Evolutionary conservation across 2,797 vertebrate genomes (phyloP), one percentile per base, ranked within the genome.

Genomic region (Hydrocynus forskahlii): DNA sequence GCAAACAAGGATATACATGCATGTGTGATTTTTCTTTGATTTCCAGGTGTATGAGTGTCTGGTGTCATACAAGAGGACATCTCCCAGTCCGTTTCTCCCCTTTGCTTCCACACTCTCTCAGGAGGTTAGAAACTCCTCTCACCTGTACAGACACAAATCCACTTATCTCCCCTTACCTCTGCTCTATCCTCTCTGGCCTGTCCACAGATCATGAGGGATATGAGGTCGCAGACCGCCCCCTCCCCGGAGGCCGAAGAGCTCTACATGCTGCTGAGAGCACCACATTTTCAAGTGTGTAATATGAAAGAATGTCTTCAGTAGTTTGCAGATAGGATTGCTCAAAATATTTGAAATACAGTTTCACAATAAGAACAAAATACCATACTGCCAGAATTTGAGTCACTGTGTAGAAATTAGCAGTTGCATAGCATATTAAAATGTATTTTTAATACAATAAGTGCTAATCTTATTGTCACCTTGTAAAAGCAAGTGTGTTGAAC

Each of bases 41-140:
- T 71, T 72, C 76, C 86, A 98, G 97, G 92, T 96, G 13, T 96
- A 98, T 21, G 96, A 97, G 88, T 93, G 94, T 85, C 94, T 99
- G 84, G 84, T 96, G 82, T 91, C 94, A 43, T 96, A 96, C 76
- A 91, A 93, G 48, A 93, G 80, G 50, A 90, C 87, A 79, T 89
- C 84, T 16, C 94, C 95, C 0, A 80, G 64, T 62, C 95, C 97
- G 1, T 80, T 92, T 70, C 89, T 89, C 0, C 86, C 87, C 9
- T 92, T 90, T 12, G 94, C 95, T n/a, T 93, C 91, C 2, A 88
- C 76, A 0, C 79, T 97, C 52, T 94, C 91, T 81, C 88, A 69
- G 0, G 96, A 97, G 96, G 97, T 97, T 82, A 89, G 93, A 67
- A 23, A 19, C 7, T 48, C n/a, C 17, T n/a, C 67, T 77, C 60